These are phyloP conservation scores for Calycopis cecrops DNA, from an alignment of 1,140 invertebrate species.

Conservation along the genomic window DNA sequence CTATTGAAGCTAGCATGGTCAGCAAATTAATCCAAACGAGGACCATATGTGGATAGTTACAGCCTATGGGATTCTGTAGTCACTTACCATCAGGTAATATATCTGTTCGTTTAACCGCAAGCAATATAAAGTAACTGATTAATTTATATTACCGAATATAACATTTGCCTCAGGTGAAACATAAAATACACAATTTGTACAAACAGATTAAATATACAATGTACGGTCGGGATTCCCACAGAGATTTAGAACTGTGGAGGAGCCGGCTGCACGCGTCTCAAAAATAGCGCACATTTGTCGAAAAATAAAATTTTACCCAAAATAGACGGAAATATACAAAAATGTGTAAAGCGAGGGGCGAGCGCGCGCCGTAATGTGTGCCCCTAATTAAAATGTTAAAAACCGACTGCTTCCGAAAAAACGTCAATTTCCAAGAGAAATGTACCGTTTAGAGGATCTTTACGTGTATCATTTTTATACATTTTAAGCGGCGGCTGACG, in stretches of 20 bases:
- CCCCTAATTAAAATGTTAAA: conserved; percentile 75
- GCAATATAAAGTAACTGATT: no score
- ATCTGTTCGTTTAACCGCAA: no score
- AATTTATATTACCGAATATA: no score
- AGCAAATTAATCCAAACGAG: no score
- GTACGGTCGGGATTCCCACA: conserved; percentile 64
- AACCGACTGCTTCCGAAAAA: conserved; percentile 68
- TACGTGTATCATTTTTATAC: conserved; percentile 63
- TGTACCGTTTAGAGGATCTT: conserved; percentile 64
- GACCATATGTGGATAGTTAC: no score
- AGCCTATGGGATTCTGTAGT: no score
- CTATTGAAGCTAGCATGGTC: no score
- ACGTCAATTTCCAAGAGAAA: conserved; percentile 73
- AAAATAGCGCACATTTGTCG: conserved; percentile 72
- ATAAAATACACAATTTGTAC: conserved; percentile 10
- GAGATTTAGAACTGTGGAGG: conserved; percentile 64
- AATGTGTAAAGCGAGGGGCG: conserved; percentile 69
- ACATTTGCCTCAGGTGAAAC: background rate
- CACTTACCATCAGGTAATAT: no score
- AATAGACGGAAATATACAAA: conserved; percentile 74
- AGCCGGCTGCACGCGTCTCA: conserved; percentile 69
- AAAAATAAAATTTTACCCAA: conserved; percentile 72
- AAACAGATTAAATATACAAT: conserved; percentile 41
- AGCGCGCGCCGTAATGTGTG: conserved; percentile 68
- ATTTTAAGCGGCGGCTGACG: conserved; percentile 37